phyloP scores from a whole-genome alignment of 2,888 invertebrate species.

The Blastobasis lacticolella region DNA sequence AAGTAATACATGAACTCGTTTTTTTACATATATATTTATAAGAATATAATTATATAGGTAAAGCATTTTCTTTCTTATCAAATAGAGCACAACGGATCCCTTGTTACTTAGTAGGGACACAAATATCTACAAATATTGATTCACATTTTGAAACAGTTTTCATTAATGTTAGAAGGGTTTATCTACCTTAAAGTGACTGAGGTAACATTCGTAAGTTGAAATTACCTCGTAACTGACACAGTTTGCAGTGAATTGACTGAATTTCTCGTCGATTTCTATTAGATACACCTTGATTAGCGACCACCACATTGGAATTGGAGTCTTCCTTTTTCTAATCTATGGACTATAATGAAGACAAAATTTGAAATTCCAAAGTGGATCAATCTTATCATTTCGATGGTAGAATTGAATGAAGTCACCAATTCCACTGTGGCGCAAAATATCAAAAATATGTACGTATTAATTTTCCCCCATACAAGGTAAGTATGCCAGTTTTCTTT shows the following conservation, averaged over 20 bases:
- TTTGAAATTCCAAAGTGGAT: too few relatives aligned
- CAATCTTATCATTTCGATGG: too few relatives aligned
- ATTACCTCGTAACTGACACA: constrained; percentile 58
- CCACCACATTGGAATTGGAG: constrained; percentile 39
- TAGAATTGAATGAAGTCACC: constrained; percentile 10
- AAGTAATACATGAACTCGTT: constrained; percentile 58
- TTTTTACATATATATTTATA: constrained; percentile 72
- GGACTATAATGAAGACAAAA: too few relatives aligned
- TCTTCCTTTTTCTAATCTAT: too few relatives aligned
- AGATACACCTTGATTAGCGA: constrained; percentile 34
- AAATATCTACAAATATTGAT: constrained; percentile 55
- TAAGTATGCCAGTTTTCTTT: constrained; percentile 50
- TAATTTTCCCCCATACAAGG: constrained; percentile 30
- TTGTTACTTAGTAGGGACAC: constrained; percentile 55
- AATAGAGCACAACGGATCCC: constrained; percentile 66
- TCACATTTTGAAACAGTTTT: constrained; percentile 42
- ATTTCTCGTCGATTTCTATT: constrained; percentile 18
- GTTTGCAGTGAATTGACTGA: constrained; percentile 69
- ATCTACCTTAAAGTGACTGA: constrained; percentile 48
- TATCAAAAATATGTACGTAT: constrained; percentile 56
- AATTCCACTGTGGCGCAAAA: constrained; percentile 46
- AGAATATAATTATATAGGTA: constrained; percentile 71
- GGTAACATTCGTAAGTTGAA: constrained; percentile 37
- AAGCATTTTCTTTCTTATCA: constrained; percentile 68
- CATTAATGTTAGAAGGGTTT: constrained; percentile 33